phyloP scores from a whole-genome alignment of 2,888 invertebrate genomes.

The Drosophila emarginata region DNA sequence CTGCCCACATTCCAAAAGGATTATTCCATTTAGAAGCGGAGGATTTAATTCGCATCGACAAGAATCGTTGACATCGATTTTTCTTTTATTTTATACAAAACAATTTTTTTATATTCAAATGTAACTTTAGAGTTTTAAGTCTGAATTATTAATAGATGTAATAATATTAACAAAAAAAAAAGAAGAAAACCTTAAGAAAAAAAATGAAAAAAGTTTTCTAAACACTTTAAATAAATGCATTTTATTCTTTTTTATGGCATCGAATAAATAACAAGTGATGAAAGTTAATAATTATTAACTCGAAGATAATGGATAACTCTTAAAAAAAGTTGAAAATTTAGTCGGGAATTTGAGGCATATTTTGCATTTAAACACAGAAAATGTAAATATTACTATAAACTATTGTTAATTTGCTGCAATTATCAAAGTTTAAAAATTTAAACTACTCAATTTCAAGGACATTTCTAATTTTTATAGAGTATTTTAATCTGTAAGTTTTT shows the following conservation, averaged over 20 bases:
- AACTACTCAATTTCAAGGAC: too few relatives aligned
- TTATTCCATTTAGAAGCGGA: not conserved
- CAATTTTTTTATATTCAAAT: conserved; percentile 59
- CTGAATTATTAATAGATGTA: conserved; percentile 67
- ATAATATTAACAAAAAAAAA: conserved; percentile 13
- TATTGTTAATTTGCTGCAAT: too few relatives aligned
- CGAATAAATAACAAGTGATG: not conserved
- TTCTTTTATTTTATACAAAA: not conserved
- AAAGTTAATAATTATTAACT: too few relatives aligned
- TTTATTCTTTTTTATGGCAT: not conserved
- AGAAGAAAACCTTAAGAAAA: not conserved
- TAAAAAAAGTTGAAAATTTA: too few relatives aligned
- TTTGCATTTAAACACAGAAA: too few relatives aligned
- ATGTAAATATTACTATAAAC: too few relatives aligned
- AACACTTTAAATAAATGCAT: conserved; percentile 32
- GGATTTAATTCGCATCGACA: too few relatives aligned
- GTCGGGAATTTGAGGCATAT: too few relatives aligned
- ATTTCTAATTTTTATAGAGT: too few relatives aligned
- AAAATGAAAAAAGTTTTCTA: conserved; percentile 44
- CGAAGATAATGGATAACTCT: too few relatives aligned
- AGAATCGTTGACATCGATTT: not conserved
- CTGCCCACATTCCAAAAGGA: conserved; percentile 12
- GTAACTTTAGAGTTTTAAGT: conserved; percentile 75
- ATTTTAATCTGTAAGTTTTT: too few relatives aligned
- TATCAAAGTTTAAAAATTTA: too few relatives aligned